Evolutionary conservation across 2,113 vertebrate genomes (phyloP), one percentile per base, ranked within the genome.

Genomic region (Poeciliopsis occidentalis): DNA sequence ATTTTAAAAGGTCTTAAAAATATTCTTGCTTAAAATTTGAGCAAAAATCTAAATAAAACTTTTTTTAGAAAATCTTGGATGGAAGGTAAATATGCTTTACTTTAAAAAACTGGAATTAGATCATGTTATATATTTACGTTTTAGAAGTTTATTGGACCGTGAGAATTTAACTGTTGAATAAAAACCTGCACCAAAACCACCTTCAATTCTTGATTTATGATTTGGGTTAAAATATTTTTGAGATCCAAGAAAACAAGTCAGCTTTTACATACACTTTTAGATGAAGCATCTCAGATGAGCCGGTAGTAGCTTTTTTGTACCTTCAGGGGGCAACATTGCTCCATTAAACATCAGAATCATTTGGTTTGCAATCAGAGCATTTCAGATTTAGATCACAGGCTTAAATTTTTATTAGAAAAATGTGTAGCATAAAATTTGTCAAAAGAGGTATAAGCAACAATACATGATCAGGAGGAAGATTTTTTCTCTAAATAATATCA

Each of bases 311-410:
- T 13, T 0, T 0, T 19, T 54, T 62, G 7, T 3, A 76, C 78
- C 85, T 83, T 62, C 54, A 82, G 86, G 51, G 60, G 85, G 87
- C 1, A 80, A 80, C 61, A 91, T 29, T 75, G 79, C 12, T 60
- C 8, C 44, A 74, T 26, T 47, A 57, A 3, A 24, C 8, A 30
- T 47, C 27, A 67, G 19, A 12, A 19, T 41, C 8, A 51, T 30
- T 26, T 4, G n/a, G 1, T 27, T 31, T 30, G 6, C 7, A 39
- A 27, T 41, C 4, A 57, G 6, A n/a, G 24, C 15, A 0, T 22
- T n/a, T 57, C 51, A 57, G 22, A n/a, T 57, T 57, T 57, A 57
- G 51, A 57, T 57, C 3, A 57, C 19, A 57, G 2, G 2, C 22
- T 57, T 57, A 57, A 24, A 24, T n/a, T 8, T n/a, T 57, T 3